Base-by-base conservation (phyloP, 2,113 vertebrate genomes). In the Sander lucioperca region DNA sequence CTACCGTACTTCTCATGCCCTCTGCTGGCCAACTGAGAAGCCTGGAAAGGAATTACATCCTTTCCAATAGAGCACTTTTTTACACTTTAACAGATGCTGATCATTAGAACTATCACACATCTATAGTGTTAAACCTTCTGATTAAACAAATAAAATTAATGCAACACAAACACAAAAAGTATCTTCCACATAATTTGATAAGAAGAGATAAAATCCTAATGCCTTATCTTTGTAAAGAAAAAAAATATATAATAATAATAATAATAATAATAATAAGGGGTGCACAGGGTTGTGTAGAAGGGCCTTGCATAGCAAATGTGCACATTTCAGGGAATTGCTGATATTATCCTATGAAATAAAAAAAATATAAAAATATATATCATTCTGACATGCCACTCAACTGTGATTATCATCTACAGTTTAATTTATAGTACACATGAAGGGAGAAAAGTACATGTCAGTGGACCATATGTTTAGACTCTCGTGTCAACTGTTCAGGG, bases 1-100 rank as follows among this genome's bases (percentile, higher is more conserved):
- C 47, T 27, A 12, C 48, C 63, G 53, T 67, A 8, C 77, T 45
- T 78, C 66, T 82, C 9, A 9, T 50, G 82, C 91, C 84, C 78
- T 74, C 91, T 89, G 77, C 72, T 90, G 91, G 91, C 1, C 79
- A 30, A 2, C 3, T 30, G 18, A 16, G 4, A 18, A 56, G 2
- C 12, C 54, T 76, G 25, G 67, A 78, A 1, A 12, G 3, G 2
- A 63, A n/a, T 15, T 0, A 25, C 6, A 14, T 47, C 3, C 11
- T 33, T 45, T 33, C 3, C 21, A 53, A 23, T 23, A 3, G 2
- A 51, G 5, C 47, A 23, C 25, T 30, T 36, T 36, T 36, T 36
- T 36, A 25, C 25, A 25, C 25, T 25, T 25, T 25, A 25, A 25
- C 25, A 25, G 25, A 25, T 25, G 25, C 25, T 25, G 25, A 25